Evolutionary conservation across 2,113 vertebrate genomes (phyloP).

Genomic region (Tapirus terrestris): DNA sequence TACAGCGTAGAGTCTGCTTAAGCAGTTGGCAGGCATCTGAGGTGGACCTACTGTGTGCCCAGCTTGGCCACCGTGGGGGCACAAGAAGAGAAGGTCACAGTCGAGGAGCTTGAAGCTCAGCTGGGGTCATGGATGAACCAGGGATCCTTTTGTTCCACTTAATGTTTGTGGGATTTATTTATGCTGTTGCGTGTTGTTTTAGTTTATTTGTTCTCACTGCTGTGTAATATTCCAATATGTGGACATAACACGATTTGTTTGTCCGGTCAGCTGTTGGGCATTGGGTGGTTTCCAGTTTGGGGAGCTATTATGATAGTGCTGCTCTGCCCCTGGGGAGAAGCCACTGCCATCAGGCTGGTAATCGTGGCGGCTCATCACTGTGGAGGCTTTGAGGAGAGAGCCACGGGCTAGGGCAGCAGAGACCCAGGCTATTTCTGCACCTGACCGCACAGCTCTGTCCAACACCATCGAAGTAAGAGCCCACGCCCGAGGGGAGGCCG

Average conservation of each 20-base stretch:
- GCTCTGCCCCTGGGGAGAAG: neutral
- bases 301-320: neutral
- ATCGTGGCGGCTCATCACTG: neutral
- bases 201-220: neutral
- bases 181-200: accelerated
- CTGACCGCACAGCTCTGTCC: neutral
- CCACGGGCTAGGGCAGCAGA: neutral
- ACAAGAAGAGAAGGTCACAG: neutral
- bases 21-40: neutral
- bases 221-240: neutral
- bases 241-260: accelerated
- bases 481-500: neutral
- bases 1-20: neutral
- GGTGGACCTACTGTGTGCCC: neutral
- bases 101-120: neutral
- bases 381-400: neutral
- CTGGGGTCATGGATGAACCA: neutral
- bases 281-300: neutral
- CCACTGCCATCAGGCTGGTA: neutral
- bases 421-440: neutral
- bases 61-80: neutral
- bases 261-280: neutral
- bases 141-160: neutral
- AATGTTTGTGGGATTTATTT: neutral
- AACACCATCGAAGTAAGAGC: accelerated